phyloP scores from a whole-genome alignment of 2,888 invertebrate species.

The Spodoptera littoralis region DNA sequence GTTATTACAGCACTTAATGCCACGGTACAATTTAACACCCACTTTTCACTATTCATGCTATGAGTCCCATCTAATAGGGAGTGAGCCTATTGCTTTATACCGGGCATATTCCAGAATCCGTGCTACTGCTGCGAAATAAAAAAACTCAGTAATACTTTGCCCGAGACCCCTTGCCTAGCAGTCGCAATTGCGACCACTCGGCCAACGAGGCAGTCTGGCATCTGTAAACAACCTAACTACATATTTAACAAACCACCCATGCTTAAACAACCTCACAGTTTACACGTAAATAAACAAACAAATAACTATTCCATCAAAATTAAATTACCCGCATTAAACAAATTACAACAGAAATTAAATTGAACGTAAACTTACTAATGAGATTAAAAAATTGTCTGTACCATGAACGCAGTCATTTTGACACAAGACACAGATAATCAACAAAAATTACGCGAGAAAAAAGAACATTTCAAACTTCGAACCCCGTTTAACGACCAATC shows the following conservation, averaged over 20 bases:
- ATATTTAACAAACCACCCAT: not conserved
- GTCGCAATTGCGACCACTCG: too few species aligned
- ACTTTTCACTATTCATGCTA: too few species aligned
- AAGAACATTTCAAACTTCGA: slow-evolving; percentile 79
- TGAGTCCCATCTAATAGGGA: too few species aligned
- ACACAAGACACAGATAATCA: slow-evolving; percentile 74
- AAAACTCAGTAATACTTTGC: too few species aligned
- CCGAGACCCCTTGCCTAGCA: too few species aligned
- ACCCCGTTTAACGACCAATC: slow-evolving; percentile 82
- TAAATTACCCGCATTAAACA: slow-evolving; percentile 44
- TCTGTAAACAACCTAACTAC: too few species aligned
- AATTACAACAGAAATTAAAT: slow-evolving; percentile 47
- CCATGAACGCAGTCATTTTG: slow-evolving; percentile 54
- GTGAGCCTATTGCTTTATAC: too few species aligned
- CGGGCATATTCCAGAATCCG: too few species aligned
- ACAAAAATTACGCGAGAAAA: slow-evolving; percentile 72
- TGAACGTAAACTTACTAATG: slow-evolving; percentile 47
- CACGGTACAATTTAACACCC: too few species aligned
- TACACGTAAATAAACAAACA: not conserved
- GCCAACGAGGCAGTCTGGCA: too few species aligned
- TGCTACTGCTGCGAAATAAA: too few species aligned
- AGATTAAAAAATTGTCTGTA: slow-evolving; percentile 62
- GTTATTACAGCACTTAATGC: too few species aligned
- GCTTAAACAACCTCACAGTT: not conserved
- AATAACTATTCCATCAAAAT: slow-evolving; percentile 20